phyloP scores from a whole-genome alignment of 2,888 invertebrate species.

The Dynastes maya region DNA sequence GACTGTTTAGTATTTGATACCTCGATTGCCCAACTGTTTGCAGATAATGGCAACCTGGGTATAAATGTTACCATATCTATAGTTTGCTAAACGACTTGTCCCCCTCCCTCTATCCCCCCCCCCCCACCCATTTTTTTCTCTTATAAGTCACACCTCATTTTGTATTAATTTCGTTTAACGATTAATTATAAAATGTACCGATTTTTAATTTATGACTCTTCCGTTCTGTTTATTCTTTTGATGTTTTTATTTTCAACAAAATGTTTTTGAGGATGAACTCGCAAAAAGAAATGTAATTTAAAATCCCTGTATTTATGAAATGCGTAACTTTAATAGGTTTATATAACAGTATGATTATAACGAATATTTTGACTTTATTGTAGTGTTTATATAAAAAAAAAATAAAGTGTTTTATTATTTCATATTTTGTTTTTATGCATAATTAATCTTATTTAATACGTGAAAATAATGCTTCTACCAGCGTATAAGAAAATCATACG shows the following conservation, averaged over 20 bases:
- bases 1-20: conserved; percentile 99
- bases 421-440: conserved; percentile 9
- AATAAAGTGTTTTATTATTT: conserved; percentile 8
- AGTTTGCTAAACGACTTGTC: conserved; percentile 73
- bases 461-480: neutral
- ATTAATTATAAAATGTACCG: neutral
- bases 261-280: conserved; percentile 41
- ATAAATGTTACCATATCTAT: conserved; percentile 99
- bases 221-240: neutral
- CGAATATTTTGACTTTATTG: neutral
- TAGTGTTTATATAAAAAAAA: conserved; percentile 24
- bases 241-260: neutral
- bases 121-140: conserved; percentile 10
- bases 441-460: neutral
- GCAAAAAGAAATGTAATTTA: conserved; percentile 27
- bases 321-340: conserved; percentile 49
- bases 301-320: conserved; percentile 46
- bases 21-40: conserved; percentile 97
- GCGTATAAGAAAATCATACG: conserved; percentile 4
- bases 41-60: conserved; percentile 98
- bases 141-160: conserved; percentile 34
- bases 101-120: neutral
- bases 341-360: conserved; percentile 30
- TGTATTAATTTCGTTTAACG: neutral
- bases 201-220: conserved; percentile 37